Evolutionary conservation across 2,888 invertebrate species (phyloP).

Genomic region (Eurytoma adleriae): DNA sequence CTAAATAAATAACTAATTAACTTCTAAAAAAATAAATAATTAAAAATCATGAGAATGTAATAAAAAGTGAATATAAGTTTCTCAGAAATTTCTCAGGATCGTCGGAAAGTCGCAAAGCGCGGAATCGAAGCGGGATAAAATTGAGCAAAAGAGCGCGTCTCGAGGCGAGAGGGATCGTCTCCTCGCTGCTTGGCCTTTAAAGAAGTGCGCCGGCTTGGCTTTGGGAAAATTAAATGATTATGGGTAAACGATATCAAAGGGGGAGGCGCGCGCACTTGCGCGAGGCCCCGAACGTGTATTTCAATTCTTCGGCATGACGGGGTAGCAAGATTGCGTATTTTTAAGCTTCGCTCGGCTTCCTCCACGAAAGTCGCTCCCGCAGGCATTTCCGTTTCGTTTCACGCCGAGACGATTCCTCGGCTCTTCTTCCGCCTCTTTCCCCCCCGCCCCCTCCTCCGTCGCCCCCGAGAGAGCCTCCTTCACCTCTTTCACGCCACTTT

Average conservation of each 20-base stretch:
- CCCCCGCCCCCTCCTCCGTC: neutral
- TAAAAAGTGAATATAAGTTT: neutral
- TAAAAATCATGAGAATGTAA: too few species aligned
- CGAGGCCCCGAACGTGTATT: slow-evolving; percentile 69
- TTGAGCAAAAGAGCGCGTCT: slow-evolving; percentile 32
- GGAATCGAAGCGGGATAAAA: slow-evolving; percentile 20
- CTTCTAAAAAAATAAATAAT: too few species aligned
- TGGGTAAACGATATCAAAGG: slow-evolving; percentile 76
- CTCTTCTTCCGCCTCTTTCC: slow-evolving; percentile 34
- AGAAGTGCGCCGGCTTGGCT: slow-evolving; percentile 59
- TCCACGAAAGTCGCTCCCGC: slow-evolving; percentile 58
- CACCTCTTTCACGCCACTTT: slow-evolving; percentile 54
- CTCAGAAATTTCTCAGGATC: neutral
- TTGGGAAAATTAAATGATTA: slow-evolving; percentile 75
- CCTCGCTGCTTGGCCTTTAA: slow-evolving; percentile 34
- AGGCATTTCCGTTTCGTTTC: slow-evolving; percentile 74
- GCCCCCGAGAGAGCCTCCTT: neutral
- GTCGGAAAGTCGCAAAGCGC: neutral
- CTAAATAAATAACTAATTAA: too few species aligned
- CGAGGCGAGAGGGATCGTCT: slow-evolving; percentile 53
- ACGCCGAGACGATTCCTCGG: slow-evolving; percentile 62
- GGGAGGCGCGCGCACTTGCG: slow-evolving; percentile 54
- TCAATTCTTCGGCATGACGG: slow-evolving; percentile 76
- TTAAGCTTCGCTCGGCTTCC: slow-evolving; percentile 71
- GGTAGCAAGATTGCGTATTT: slow-evolving; percentile 76